A percentile compares a stretch with the other conserved stretches of the same genome.
These are phyloP conservation scores for Cataglyphis cursor DNA, from an alignment of 2,888 invertebrate species.

Conservation along the genomic window DNA sequence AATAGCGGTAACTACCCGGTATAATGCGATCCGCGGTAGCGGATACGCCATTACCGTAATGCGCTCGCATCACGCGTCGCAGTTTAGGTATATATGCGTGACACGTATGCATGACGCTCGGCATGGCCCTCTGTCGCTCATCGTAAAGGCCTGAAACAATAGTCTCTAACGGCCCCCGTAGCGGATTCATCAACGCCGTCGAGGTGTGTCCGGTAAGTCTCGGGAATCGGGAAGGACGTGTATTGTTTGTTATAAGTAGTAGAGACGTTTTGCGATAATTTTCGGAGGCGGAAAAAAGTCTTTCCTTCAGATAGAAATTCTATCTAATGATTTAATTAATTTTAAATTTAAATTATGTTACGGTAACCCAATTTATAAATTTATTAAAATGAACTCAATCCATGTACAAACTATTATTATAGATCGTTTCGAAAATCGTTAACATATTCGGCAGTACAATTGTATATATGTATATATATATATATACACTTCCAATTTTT, in stretches of 20 bases:
- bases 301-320: not conserved
- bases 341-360: not conserved
- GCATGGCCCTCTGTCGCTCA: conserved; percentile 59
- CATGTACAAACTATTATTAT: not conserved
- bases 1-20: conserved; percentile 75
- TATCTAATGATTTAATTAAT: not conserved
- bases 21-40: conserved; percentile 76
- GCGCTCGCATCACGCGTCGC: conserved; percentile 65
- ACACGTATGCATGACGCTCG: conserved; percentile 54
- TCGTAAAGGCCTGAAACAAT: conserved; percentile 65
- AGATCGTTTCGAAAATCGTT: not conserved
- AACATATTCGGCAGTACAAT: not conserved
- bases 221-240: conserved; percentile 32
- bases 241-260: not conserved
- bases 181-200: conserved; percentile 47
- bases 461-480: not conserved
- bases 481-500: not conserved
- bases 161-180: conserved; percentile 50
- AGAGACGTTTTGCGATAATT: conserved; percentile 15
- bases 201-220: conserved; percentile 15
- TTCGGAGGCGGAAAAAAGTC: conserved; percentile 21
- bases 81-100: conserved; percentile 60
- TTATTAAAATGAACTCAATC: not conserved
- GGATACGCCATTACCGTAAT: conserved; percentile 76
- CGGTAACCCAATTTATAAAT: not conserved